phyloP scores from a whole-genome alignment of 1,140 invertebrate genomes.

The Metopolophium dirhodum region DNA sequence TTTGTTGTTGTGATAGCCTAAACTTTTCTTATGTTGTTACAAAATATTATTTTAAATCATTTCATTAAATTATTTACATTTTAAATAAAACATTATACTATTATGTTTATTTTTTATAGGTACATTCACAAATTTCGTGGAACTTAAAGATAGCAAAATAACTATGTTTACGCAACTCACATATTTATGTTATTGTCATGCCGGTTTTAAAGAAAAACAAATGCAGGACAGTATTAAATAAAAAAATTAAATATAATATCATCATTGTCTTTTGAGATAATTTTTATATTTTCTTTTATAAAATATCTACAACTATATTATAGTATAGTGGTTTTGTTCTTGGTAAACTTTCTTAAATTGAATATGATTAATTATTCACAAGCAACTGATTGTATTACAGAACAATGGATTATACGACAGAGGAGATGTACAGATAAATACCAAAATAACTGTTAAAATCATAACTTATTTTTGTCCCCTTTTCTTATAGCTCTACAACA shows the following conservation, averaged over 20 bases:
- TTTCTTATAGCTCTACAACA: neutral
- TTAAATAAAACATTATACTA: neutral
- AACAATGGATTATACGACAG: neutral
- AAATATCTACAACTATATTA: constrained; percentile 3
- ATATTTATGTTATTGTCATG: neutral
- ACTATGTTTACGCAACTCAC: neutral
- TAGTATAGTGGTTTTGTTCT: neutral
- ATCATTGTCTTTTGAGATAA: neutral
- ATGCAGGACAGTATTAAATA: neutral
- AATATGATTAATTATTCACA: neutral
- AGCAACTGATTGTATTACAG: neutral
- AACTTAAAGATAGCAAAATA: neutral
- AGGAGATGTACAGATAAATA: neutral
- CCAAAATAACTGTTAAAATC: neutral
- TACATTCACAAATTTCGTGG: neutral
- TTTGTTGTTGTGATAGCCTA: neutral
- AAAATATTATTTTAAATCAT: neutral
- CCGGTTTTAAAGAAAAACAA: neutral
- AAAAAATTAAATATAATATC: neutral
- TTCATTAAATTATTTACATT: neutral
- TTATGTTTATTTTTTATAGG: neutral
- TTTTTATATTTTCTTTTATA: neutral
- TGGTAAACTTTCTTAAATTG: neutral
- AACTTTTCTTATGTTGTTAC: neutral
- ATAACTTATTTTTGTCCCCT: neutral